Evolutionary conservation across 2,113 vertebrate species (phyloP), one percentile per base, ranked within the genome.

Genomic region (Blennius ocellaris): DNA sequence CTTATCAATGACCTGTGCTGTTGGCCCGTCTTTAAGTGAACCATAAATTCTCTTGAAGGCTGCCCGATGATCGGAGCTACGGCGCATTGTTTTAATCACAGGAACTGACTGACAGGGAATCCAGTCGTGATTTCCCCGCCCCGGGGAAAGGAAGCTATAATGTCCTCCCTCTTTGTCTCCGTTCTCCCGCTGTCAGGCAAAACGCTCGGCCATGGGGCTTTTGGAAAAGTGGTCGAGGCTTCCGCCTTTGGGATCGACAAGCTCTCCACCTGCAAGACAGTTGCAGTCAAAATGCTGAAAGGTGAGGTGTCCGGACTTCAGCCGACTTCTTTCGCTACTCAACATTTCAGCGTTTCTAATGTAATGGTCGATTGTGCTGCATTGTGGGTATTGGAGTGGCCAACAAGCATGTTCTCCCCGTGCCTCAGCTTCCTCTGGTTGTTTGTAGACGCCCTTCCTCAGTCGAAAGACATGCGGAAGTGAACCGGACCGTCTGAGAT

Each of bases 201-300:
- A 95, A 97, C 96, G 51, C 93, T 98, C 62, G 96, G 97, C 83
- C 96, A 97, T 49, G 96, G 96, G 82, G 97, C 97, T 81, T 98
- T 98, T 90, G 96, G 96, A 58, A 98, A 97, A 88, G 97, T 98
- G 86, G 95, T 97, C 86, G 97, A 98, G 50, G 97, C 97, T 2
- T 96, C 96, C 82, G 96, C 96, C 63, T 98, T 98, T 90, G 97
- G 96, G 81, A 98, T 97, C 64, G 96, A 97, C 93, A 98, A 97
- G 90, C 93, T 96, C 75, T 98, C 97, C 44, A 98, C 96, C 76
- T 98, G 96, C 94, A 98, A 98, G 94, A 98, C 95, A 7, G 97
- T 97, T 73, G 97, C 97, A 14, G 97, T 98, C 83, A 98, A 98
- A 95, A 98, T 98, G 97, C 94, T 98, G 48, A 98, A 98, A 96